Conservation (phyloP, 1,140 invertebrate species). For the Sarcophaga peregrina region DNA sequence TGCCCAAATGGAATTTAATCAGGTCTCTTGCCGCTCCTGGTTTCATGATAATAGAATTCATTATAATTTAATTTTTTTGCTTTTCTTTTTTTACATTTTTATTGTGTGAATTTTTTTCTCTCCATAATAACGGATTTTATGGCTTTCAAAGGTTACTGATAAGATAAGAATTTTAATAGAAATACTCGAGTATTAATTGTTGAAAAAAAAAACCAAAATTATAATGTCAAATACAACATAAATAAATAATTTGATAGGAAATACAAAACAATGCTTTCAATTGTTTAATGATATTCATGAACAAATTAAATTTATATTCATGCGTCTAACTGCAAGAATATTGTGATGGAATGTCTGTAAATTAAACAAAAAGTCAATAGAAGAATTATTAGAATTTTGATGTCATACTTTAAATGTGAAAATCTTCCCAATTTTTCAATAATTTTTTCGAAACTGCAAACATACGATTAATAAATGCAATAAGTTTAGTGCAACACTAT, state of each 20-base stretch:
- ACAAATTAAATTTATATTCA: not conserved
- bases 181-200: not conserved
- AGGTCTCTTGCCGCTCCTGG: too few relatives aligned
- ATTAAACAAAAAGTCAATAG: too few relatives aligned
- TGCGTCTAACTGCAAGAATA: not conserved
- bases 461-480: too few relatives aligned
- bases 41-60: too few relatives aligned
- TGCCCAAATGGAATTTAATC: too few relatives aligned
- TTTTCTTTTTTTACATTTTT: not conserved
- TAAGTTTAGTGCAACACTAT: too few relatives aligned
- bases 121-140: not conserved
- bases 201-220: not conserved
- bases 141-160: slow-evolving; percentile 8
- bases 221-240: not conserved
- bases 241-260: not conserved
- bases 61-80: too few relatives aligned
- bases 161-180: not conserved
- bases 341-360: too few relatives aligned
- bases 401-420: too few relatives aligned
- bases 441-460: too few relatives aligned
- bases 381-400: too few relatives aligned
- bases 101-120: not conserved
- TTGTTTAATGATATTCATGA: not conserved
- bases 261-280: not conserved
- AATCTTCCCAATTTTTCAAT: too few relatives aligned